Base-by-base conservation (phyloP, 2,113 vertebrate species). In the Pholis gunnellus region DNA sequence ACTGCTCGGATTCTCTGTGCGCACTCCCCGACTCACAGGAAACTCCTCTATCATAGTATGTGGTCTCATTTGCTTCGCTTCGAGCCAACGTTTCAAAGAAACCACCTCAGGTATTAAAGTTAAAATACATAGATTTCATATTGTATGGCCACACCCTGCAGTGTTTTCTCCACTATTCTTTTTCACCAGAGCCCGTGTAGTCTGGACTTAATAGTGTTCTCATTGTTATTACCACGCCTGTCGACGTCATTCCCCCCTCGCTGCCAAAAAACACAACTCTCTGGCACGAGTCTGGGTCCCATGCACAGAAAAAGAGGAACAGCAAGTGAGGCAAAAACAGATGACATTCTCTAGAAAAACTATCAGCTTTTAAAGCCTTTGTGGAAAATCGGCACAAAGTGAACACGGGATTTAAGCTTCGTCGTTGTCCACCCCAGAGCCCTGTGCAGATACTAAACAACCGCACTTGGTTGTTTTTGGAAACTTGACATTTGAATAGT, bases 221-320 rank as follows among this genome's bases (percentile, higher is more conserved):
- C 92, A 90, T 95, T 94, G 93, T 95, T 94, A 92, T 95, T 93
- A 94, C 95, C 95, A 94, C 95, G 94, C 95, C 95, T 94, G 94
- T 85, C 87, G 90, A 95, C 95, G 95, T 95, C 93, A 95, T 84
- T 46, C 81, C 4, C 54, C 20, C 57, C 84, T 7, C 60, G 6
- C 67, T 89, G 92, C 93, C 95, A 94, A 95, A 83, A 90, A 84
- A 93, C 92, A 93, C 94, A 94, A 88, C 56, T 82, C 74, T 91
- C 89, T 92, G 92, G 91, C 91, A 81, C 40, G 87, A 78, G 86
- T n/a, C 29, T n/a, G 71, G 80, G 88, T 88, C 88, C 84, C 86
- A 79, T 64, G 72, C 85, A 80, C 83, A 90, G 73, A 63, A 48
- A 70, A 50, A 76, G 57, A 72, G 65, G 54, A 79, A 85, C 70